A percentile compares a stretch with the other conserved stretches of the same genome.
Conservation (phyloP, 2,888 invertebrate species). For the Leptopterna dolabrata region DNA sequence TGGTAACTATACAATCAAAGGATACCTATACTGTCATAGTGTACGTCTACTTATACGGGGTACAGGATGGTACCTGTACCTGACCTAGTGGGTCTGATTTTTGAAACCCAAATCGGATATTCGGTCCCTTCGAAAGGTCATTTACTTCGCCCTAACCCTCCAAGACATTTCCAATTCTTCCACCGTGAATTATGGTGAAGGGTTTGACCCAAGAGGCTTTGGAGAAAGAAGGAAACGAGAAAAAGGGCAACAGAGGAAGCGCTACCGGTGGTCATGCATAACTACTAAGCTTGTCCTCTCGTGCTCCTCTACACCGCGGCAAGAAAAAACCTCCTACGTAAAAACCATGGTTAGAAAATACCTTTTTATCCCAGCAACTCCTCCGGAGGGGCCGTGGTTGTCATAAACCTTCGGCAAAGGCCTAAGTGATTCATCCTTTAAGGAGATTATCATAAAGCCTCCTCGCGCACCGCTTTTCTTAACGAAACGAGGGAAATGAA, state of each 20-base stretch:
- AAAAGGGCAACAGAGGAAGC: neutral
- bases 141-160: neutral
- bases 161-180: neutral
- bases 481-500: neutral
- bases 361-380: neutral
- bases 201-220: neutral
- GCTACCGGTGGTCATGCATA: constrained; percentile 12
- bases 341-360: neutral
- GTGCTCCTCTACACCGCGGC: neutral
- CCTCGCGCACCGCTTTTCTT: neutral
- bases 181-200: neutral
- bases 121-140: neutral
- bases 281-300: constrained; percentile 13
- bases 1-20: too few relatives aligned
- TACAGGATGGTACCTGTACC: too few relatives aligned
- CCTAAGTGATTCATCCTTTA: constrained; percentile 18
- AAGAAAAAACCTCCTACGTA: neutral
- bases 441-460: constrained; percentile 17
- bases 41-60: too few relatives aligned
- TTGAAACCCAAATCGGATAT: too few relatives aligned
- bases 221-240: neutral
- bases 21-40: too few relatives aligned
- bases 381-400: neutral
- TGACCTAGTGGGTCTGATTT: too few relatives aligned
- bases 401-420: neutral